Percentiles rank a stretch among this genome's conserved stretches.
Evolutionary conservation across 2,797 vertebrate species (phyloP).

Genomic region (Dendrocincla fuliginosa): DNA sequence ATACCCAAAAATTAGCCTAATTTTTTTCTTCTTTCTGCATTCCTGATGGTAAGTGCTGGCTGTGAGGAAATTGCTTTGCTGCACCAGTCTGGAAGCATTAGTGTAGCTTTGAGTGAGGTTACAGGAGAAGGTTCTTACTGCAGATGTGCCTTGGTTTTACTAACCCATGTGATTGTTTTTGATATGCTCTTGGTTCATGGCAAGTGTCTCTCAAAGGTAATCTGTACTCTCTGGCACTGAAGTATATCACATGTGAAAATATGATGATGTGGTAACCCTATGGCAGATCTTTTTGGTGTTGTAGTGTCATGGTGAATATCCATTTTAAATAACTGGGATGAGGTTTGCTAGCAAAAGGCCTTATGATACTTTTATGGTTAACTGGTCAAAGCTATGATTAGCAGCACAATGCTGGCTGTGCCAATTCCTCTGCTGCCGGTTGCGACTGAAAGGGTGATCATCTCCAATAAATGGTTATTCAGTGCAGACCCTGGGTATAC

Average conservation of each 20-base stretch:
- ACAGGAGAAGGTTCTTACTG: neutral
- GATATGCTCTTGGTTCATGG: neutral
- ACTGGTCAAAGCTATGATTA: constrained; percentile 35
- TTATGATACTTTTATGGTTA: neutral
- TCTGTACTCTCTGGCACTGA: neutral
- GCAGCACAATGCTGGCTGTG: constrained; percentile 11
- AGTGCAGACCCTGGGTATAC: neutral
- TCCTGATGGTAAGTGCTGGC: neutral
- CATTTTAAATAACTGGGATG: constrained; percentile 40
- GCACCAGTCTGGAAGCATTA: neutral
- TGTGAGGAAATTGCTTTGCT: neutral
- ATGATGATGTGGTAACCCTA: neutral
- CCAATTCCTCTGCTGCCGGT: neutral
- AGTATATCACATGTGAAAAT: neutral
- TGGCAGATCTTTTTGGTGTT: neutral
- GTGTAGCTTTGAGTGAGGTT: neutral
- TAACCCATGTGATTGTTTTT: neutral
- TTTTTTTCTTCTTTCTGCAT: neutral
- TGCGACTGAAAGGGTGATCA: neutral
- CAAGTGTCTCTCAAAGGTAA: neutral
- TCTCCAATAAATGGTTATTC: neutral
- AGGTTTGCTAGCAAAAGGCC: constrained; percentile 33
- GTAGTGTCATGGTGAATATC: neutral
- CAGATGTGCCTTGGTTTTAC: neutral
- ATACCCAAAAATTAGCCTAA: neutral